Conservation (phyloP, 2,888 invertebrate genomes). For the Elmis aenea region DNA sequence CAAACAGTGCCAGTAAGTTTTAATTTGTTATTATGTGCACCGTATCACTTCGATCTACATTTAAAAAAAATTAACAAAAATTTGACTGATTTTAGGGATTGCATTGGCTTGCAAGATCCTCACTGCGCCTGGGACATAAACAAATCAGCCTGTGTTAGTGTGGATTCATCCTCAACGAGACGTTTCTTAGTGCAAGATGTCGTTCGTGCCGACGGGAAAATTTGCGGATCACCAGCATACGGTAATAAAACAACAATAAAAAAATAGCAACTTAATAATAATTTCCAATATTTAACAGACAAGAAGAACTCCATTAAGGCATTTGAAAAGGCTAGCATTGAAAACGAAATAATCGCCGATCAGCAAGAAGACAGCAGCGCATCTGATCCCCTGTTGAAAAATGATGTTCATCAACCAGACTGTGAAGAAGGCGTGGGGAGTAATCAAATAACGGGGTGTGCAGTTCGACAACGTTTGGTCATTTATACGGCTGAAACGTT, state of each 20-base stretch:
- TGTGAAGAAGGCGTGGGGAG: slow-evolving; percentile 36
- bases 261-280: too few relatives aligned
- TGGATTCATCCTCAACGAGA: slow-evolving; percentile 44
- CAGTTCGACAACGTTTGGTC: slow-evolving; percentile 52
- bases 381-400: slow-evolving; percentile 27
- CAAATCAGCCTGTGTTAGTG: slow-evolving; percentile 52
- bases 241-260: too few relatives aligned
- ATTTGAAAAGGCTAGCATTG: slow-evolving; percentile 22
- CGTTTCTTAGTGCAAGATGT: slow-evolving; percentile 64
- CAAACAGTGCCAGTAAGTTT: slow-evolving; percentile 40
- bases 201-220: slow-evolving; percentile 60
- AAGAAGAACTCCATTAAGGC: slow-evolving; percentile 15
- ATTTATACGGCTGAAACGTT: slow-evolving; percentile 78
- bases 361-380: too few relatives aligned
- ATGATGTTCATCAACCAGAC: slow-evolving; percentile 23
- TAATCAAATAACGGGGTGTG: slow-evolving; percentile 34
- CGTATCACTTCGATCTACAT: too few relatives aligned
- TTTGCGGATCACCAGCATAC: slow-evolving; percentile 46
- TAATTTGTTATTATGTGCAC: neutral
- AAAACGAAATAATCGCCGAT: slow-evolving; percentile 18
- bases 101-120: slow-evolving; percentile 90
- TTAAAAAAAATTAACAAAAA: too few relatives aligned
- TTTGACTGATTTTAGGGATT: slow-evolving; percentile 79
- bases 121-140: slow-evolving; percentile 93
- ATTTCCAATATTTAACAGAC: slow-evolving; percentile 11